Percentiles rank a stretch among this genome's conserved stretches.
These are phyloP conservation scores for Sphaerophoria rueppellii DNA, from an alignment of 2,888 invertebrate genomes.

Conservation along the genomic window DNA sequence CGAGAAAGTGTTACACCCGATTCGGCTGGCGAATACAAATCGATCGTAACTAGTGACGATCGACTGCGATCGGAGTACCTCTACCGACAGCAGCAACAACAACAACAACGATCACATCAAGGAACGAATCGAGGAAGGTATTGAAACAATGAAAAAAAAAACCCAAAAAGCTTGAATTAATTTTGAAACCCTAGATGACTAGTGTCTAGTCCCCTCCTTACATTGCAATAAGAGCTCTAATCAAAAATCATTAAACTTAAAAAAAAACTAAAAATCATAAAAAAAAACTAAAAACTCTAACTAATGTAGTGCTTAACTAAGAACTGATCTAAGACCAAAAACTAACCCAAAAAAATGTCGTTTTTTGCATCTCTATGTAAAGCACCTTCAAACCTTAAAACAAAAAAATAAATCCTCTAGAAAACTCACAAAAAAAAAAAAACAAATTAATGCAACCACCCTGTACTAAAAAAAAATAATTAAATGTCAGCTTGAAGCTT, in stretches of 20 bases:
- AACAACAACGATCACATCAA: slow-evolving; percentile 74
- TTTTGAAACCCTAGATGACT: slow-evolving; percentile 66
- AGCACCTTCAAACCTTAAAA: slow-evolving; percentile 62
- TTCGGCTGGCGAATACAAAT: slow-evolving; percentile 74
- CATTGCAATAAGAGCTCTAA: slow-evolving; percentile 72
- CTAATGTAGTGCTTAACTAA: slow-evolving; percentile 71
- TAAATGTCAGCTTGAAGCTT: slow-evolving; percentile 52
- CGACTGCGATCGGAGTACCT: slow-evolving; percentile 74
- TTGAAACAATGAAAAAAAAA: slow-evolving; percentile 70
- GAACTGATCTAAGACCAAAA: slow-evolving; percentile 63
- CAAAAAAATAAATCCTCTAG: slow-evolving; percentile 59
- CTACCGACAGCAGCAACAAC: slow-evolving; percentile 76
- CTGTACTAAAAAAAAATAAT: slow-evolving; percentile 47
- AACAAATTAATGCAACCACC: slow-evolving; percentile 48
- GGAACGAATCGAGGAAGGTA: slow-evolving; percentile 80
- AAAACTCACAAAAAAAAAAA: slow-evolving; percentile 51
- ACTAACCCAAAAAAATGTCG: slow-evolving; percentile 54
- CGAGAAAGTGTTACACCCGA: slow-evolving; percentile 76
- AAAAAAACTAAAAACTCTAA: slow-evolving; percentile 57
- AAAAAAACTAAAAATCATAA: slow-evolving; percentile 55
- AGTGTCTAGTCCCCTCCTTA: slow-evolving; percentile 73
- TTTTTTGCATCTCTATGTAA: slow-evolving; percentile 70
- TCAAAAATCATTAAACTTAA: slow-evolving; percentile 67
- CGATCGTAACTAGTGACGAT: slow-evolving; percentile 70
- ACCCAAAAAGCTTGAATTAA: slow-evolving; percentile 66